Evolutionary conservation across 1,140 invertebrate genomes (phyloP).

Genomic region (Drosophila mauritiana): DNA sequence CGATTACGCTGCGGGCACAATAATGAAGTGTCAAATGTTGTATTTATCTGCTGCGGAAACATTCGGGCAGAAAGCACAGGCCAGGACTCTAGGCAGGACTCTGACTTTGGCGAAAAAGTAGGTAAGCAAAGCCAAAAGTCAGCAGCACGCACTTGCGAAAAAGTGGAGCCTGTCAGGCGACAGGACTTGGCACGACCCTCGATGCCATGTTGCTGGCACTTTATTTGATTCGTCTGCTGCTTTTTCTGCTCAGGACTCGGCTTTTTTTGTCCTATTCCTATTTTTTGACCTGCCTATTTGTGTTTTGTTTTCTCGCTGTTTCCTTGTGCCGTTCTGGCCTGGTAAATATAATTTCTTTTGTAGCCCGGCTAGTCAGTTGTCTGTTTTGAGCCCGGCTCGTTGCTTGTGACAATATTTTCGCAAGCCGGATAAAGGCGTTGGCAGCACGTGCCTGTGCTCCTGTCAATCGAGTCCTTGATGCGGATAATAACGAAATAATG

Average conservation of each 20-base stretch:
- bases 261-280: background rate
- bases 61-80: constrained; percentile 33
- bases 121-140: constrained; percentile 35
- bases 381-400: constrained; percentile 43
- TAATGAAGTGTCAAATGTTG: constrained; percentile 84
- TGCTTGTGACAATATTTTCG: constrained; percentile 78
- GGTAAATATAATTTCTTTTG: constrained; percentile 82
- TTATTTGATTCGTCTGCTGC: constrained; percentile 71
- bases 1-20: constrained; percentile 83
- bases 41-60: constrained; percentile 83
- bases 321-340: constrained; percentile 1
- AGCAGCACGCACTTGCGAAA: constrained; percentile 25
- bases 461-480: constrained; percentile 82
- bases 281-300: constrained; percentile 46
- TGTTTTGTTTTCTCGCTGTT: constrained; percentile 56
- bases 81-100: background rate
- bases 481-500: constrained; percentile 83
- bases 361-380: constrained; percentile 39
- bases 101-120: constrained; percentile 14
- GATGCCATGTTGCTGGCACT: constrained; percentile 77
- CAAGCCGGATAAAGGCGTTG: constrained; percentile 74
- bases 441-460: constrained; percentile 71
- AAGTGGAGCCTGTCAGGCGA: constrained; percentile 59
- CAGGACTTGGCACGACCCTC: constrained; percentile 51
- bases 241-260: constrained; percentile 12